Conservation (phyloP, 2,797 vertebrate species). For the Hippocampus kuda region DNA sequence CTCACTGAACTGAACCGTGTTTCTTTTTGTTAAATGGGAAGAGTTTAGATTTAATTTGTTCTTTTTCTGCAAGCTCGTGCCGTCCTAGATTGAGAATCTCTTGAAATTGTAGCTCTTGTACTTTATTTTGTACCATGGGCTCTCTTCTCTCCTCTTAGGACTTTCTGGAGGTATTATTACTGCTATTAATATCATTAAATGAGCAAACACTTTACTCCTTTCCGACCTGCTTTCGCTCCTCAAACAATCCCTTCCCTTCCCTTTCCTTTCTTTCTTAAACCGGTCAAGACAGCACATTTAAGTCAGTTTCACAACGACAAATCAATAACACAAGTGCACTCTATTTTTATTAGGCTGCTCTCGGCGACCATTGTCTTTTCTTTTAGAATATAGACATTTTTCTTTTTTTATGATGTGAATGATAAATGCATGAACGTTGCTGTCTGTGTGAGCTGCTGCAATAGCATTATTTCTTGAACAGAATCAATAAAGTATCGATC, state of each 20-base stretch:
- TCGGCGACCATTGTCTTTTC: neutral
- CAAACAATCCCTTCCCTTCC: neutral
- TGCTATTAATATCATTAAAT: conserved; percentile 3
- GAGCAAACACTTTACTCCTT: conserved; percentile 2
- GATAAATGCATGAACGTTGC: no score
- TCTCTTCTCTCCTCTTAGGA: neutral
- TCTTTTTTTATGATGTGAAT: no score
- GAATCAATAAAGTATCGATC: no score
- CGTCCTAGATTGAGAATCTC: neutral
- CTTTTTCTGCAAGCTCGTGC: neutral
- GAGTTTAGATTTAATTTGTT: neutral
- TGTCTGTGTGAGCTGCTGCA: no score
- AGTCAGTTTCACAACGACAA: neutral
- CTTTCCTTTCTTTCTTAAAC: neutral
- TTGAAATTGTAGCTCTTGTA: neutral
- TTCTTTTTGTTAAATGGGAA: neutral
- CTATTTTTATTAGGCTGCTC: neutral
- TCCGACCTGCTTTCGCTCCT: neutral
- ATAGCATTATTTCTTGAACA: no score
- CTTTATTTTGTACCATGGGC: neutral
- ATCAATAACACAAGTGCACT: neutral
- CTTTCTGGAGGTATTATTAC: neutral
- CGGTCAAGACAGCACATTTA: neutral
- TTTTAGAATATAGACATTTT: neutral
- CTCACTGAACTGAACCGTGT: neutral